phyloP scores from a whole-genome alignment of 1,140 invertebrate species.

The Sitodiplosis mosellana region DNA sequence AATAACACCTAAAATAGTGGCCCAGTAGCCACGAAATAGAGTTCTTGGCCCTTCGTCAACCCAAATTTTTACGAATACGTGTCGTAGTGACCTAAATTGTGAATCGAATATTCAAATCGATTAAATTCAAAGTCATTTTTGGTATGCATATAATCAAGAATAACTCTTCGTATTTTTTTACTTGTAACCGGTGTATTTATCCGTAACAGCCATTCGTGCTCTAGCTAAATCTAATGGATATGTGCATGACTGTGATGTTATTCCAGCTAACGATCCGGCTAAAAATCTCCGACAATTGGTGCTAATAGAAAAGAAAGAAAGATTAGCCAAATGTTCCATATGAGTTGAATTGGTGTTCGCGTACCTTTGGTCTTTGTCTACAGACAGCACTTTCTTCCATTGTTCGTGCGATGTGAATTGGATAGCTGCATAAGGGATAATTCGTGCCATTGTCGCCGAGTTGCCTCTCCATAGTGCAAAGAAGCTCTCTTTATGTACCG shows the following conservation, averaged over 20 bases:
- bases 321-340: neutral
- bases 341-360: neutral
- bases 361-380: slow-evolving; percentile 33
- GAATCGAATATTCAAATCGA: slow-evolving; percentile 1
- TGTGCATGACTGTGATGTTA: slow-evolving; percentile 81
- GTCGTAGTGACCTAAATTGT: slow-evolving; percentile 23
- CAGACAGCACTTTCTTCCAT: slow-evolving; percentile 65
- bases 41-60: slow-evolving; percentile 56
- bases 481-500: slow-evolving; percentile 55
- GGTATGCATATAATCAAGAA: slow-evolving; percentile 3
- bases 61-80: slow-evolving; percentile 74
- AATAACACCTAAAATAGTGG: slow-evolving; percentile 85
- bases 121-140: slow-evolving; percentile 1
- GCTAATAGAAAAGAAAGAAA: slow-evolving; percentile 6
- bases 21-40: slow-evolving; percentile 74
- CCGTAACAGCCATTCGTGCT: slow-evolving; percentile 93
- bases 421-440: slow-evolving; percentile 91
- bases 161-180: slow-evolving; percentile 5
- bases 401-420: slow-evolving; percentile 96
- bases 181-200: slow-evolving; percentile 39
- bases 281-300: slow-evolving; percentile 41
- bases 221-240: slow-evolving; percentile 93
- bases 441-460: slow-evolving; percentile 91
- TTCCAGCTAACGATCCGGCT: slow-evolving; percentile 82
- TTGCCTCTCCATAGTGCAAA: slow-evolving; percentile 88